Percentiles rank a stretch among this genome's conserved stretches.
Evolutionary conservation across 2,113 vertebrate genomes (phyloP).

Genomic region (Chunga burmeisteri): DNA sequence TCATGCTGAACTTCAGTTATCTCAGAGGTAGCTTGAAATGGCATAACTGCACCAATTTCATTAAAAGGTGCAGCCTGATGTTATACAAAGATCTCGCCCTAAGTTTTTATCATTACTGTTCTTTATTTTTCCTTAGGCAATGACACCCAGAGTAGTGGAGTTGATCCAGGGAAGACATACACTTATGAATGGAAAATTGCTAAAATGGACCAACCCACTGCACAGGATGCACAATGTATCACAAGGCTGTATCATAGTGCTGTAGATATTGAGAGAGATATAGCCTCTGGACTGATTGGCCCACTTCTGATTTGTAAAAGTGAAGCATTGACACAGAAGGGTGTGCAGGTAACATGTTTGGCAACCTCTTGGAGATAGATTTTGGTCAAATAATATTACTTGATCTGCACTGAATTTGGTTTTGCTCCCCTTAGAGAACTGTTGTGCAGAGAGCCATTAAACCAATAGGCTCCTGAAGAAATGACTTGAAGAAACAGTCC

Average conservation of each 20-base stretch:
- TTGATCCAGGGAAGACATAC: conserved; percentile 85
- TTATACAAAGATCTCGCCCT: not conserved
- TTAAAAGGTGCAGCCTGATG: not conserved
- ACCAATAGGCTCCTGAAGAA: not conserved
- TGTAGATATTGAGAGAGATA: conserved; percentile 85
- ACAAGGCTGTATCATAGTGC: conserved; percentile 93
- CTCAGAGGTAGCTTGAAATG: not conserved
- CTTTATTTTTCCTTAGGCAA: conserved; percentile 73
- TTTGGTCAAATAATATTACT: not conserved
- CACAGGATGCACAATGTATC: conserved; percentile 85
- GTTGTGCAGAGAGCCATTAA: not conserved
- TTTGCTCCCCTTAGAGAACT: not conserved
- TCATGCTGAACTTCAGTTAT: not conserved
- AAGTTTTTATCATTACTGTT: not conserved
- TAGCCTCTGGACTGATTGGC: conserved; percentile 92
- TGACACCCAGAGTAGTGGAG: conserved; percentile 73
- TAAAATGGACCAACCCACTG: conserved; percentile 85
- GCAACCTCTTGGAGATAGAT: not conserved
- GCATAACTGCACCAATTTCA: not conserved
- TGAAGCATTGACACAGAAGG: conserved; percentile 85
- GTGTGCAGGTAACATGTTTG: conserved; percentile 84
- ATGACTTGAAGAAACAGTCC: not conserved
- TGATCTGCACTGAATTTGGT: not conserved
- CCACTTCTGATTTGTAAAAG: conserved; percentile 94
- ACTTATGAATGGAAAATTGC: conserved; percentile 88